These are phyloP conservation scores for Triops longicaudatus DNA, from an alignment of 1,140 invertebrate genomes.

Conservation along the genomic window DNA sequence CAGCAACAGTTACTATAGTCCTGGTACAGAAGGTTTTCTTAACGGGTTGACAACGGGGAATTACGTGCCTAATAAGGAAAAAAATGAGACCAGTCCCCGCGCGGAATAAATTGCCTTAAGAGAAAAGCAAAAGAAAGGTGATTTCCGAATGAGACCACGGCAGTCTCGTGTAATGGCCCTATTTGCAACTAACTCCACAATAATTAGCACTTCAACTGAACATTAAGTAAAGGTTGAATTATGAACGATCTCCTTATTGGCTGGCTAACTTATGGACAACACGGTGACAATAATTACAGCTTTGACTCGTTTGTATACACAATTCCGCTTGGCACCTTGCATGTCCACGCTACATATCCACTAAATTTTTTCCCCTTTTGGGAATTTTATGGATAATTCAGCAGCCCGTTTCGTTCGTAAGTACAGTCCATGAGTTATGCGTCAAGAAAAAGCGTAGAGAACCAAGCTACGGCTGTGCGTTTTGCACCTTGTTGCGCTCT, in stretches of 20 bases:
- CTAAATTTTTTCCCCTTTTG: not conserved
- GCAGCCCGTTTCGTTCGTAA: not conserved
- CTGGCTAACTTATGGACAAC: not conserved
- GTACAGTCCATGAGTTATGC: not conserved
- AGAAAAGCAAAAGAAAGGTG: not conserved
- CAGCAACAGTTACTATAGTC: too few relatives aligned
- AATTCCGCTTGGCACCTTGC: not conserved
- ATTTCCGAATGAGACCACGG: not conserved
- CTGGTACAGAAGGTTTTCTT: too few relatives aligned
- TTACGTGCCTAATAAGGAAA: not conserved
- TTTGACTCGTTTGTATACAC: not conserved
- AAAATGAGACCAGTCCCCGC: not conserved
- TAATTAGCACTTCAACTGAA: not conserved
- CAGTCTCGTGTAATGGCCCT: not conserved
- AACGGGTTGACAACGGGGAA: too few relatives aligned
- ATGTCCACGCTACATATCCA: not conserved
- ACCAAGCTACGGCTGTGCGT: not conserved
- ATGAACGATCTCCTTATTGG: not conserved
- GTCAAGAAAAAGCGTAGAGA: not conserved
- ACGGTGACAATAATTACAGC: constrained; percentile 2
- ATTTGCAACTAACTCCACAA: not conserved
- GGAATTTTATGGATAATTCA: not conserved
- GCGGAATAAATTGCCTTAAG: not conserved
- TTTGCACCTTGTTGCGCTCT: not conserved
- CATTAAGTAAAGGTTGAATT: not conserved